Conservation (phyloP, 2,113 vertebrate genomes). For the Malurus alboscapulatus region DNA sequence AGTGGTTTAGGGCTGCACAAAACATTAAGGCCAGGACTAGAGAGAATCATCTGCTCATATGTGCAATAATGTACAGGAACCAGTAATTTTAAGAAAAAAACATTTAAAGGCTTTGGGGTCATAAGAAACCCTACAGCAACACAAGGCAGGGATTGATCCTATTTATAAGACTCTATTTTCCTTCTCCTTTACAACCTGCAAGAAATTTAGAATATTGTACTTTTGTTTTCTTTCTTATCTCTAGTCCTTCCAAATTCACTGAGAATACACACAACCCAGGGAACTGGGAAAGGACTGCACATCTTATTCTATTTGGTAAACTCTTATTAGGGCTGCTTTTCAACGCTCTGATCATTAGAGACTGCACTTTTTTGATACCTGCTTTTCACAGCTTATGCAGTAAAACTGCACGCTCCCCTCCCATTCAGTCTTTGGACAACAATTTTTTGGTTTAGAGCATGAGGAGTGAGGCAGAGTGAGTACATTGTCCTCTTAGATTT, state of each 20-base stretch:
- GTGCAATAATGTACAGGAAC: not conserved
- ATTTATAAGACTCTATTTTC: not conserved
- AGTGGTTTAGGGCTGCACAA: not conserved
- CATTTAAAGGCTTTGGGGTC: not conserved
- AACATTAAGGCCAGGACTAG: not conserved
- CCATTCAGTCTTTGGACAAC: not conserved
- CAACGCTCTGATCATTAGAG: not conserved
- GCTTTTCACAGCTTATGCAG: not conserved
- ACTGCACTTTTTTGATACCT: not conserved
- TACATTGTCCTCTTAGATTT: constrained; percentile 31
- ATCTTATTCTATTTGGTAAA: not conserved
- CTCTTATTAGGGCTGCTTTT: not conserved
- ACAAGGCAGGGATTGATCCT: not conserved
- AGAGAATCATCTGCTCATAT: not conserved
- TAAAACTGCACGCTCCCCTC: not conserved
- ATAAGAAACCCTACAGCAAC: not conserved
- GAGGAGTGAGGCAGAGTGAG: not conserved
- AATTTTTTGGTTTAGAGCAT: not conserved
- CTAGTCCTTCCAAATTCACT: not conserved
- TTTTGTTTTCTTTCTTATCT: not conserved
- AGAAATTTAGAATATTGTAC: not conserved
- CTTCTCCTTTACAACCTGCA: not conserved
- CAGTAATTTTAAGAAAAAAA: not conserved
- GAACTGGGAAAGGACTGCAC: not conserved
- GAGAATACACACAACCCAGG: not conserved